These are phyloP conservation scores for Meriones psammophilus DNA, from an alignment of 2,797 vertebrate species.

Conservation along the genomic window DNA sequence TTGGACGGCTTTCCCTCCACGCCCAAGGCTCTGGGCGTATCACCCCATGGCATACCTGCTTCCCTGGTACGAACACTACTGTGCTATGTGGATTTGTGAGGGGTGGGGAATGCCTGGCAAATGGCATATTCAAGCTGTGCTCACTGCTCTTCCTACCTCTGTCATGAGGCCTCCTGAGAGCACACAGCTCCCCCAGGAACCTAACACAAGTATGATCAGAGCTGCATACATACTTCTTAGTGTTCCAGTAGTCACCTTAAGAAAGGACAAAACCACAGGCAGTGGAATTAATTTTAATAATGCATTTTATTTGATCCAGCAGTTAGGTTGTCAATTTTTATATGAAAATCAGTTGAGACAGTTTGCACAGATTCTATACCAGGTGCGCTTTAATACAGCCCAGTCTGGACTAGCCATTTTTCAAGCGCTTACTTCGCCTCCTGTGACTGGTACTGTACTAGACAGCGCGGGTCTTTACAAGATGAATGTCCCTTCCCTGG, in stretches of 20 bases:
- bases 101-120: neutral
- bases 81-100: neutral
- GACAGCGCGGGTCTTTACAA: neutral
- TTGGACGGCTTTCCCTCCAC: neutral
- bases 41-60: neutral
- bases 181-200: neutral
- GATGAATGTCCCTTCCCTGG: neutral
- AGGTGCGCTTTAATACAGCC: neutral
- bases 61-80: neutral
- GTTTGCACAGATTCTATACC: neutral
- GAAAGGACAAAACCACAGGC: neutral
- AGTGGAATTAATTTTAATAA: neutral
- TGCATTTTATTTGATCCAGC: neutral
- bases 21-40: neutral
- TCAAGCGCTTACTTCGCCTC: neutral
- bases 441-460: neutral
- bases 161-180: neutral
- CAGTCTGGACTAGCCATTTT: neutral
- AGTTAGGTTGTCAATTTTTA: neutral
- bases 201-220: neutral
- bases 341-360: neutral
- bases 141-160: neutral
- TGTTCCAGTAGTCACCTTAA: slow-evolving; percentile 9
- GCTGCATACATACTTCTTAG: neutral
- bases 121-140: accelerated